Base-by-base conservation (phyloP, 1,140 invertebrate genomes). In the Myzus persicae region DNA sequence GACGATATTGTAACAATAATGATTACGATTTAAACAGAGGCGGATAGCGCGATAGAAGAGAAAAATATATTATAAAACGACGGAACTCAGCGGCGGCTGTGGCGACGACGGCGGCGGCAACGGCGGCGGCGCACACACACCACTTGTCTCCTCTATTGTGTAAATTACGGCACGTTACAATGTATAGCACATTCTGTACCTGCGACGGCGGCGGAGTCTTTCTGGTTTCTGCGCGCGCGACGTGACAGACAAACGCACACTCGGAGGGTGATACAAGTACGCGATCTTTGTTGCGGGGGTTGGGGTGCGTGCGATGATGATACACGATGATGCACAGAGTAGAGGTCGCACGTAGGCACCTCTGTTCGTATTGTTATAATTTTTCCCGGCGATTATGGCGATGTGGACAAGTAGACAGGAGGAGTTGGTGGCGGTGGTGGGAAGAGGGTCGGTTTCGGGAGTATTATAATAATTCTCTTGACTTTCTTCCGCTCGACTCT, bases 121-220 rank as follows among this genome's bases (percentile, higher is more conserved):
- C 20, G 54, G 82, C 24, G 36, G 24, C 22, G 38, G 18, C 31
- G n/a, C n/a, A 51, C n/a, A 51, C 36, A 48, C 44, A 89, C 46
- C 46, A 89, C 46, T 48, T 51, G 87, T 51, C 87, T 51, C 46
- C n/a, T 24, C 46, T 89, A 38, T 89, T 89, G 87, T 89, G 85
- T 88, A 42, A 40, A 88, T 88, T 88, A 48, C 48, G 44, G 85
- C 48, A n/a, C n/a, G 44, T 88, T 88, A 88, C 85, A 36, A 44
- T 88, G 85, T 51, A 88, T 88, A 88, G n/a, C 40, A 87, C 42
- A 87, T 46, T 40, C 5, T 90, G 36, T 90, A 54, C 88, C 36
- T 90, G 38, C 46, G 46, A 18, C 48, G 36, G 48, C 48, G n/a
- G 48, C 48, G 44, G 31, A 38, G 36, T 90, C 7, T 89, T 38